These are phyloP conservation scores for Pogona vitticeps DNA, from an alignment of 2,113 vertebrate genomes.

Conservation along the genomic window DNA sequence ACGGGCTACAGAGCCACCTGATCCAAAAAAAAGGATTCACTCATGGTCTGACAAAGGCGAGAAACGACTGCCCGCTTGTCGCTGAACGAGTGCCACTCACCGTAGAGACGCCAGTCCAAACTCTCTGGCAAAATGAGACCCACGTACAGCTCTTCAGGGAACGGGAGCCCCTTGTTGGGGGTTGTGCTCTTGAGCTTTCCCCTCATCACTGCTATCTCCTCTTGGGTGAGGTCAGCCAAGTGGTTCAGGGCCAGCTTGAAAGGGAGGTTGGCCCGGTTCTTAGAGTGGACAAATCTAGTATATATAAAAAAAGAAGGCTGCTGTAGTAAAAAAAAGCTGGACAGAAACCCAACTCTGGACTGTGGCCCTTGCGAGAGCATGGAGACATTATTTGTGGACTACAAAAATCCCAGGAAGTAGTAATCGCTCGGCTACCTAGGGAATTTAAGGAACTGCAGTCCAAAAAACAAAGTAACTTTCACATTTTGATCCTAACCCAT, in stretches of 20 bases:
- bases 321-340: neutral
- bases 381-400: no score
- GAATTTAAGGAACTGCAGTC: no score
- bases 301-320: neutral
- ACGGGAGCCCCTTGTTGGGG: slow-evolving; percentile 73
- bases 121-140: slow-evolving; percentile 74
- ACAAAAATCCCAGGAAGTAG: no score
- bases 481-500: no score
- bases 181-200: slow-evolving; percentile 65
- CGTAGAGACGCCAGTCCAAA: slow-evolving; percentile 81
- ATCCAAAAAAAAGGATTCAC: no score
- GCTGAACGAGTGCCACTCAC: slow-evolving; percentile 44
- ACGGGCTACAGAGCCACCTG: no score
- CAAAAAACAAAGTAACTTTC: neutral
- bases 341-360: accelerated
- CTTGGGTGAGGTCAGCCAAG: slow-evolving; percentile 71
- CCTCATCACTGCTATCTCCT: slow-evolving; percentile 69
- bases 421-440: no score
- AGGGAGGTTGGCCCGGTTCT: slow-evolving; percentile 75
- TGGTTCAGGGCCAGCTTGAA: slow-evolving; percentile 76
- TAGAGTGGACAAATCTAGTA: slow-evolving; percentile 77
- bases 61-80: neutral
- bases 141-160: slow-evolving; percentile 60
- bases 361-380: no score
- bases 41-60: neutral